Conservation (phyloP, 2,888 invertebrate genomes). For the Omphaloscelis lunosa region DNA sequence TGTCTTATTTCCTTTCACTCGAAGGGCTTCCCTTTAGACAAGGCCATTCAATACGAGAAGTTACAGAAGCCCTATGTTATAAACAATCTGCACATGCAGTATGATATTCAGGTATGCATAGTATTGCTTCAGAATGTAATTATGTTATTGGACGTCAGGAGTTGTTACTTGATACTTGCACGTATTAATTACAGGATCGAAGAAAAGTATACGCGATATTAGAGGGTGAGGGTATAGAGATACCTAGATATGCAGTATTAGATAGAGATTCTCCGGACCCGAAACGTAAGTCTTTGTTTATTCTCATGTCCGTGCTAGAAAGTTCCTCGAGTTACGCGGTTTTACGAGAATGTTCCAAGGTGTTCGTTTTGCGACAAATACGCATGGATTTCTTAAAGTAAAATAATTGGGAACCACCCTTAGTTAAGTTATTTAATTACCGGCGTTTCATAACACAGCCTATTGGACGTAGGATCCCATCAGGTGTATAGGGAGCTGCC, state of each 20-base stretch:
- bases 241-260: slow-evolving; percentile 99
- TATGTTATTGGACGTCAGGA: slow-evolving; percentile 42
- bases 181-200: slow-evolving; percentile 92
- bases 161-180: slow-evolving; percentile 41
- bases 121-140: background rate
- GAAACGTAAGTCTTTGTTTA: slow-evolving; percentile 92
- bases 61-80: slow-evolving; percentile 98
- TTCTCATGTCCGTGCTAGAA: slow-evolving; percentile 1
- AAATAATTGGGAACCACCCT: background rate
- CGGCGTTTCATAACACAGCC: background rate
- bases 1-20: slow-evolving; percentile 99
- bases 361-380: background rate
- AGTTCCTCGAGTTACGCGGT: slow-evolving; percentile 16
- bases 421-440: background rate
- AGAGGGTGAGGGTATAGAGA: slow-evolving; percentile 98
- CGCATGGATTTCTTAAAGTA: background rate
- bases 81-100: slow-evolving; percentile 99
- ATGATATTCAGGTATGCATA: slow-evolving; percentile 95
- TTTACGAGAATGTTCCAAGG: slow-evolving; percentile 17
- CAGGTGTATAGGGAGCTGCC: background rate
- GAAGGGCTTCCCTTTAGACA: slow-evolving; percentile 99
- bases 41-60: slow-evolving; percentile 98
- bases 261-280: slow-evolving; percentile 98
- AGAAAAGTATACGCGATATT: slow-evolving; percentile 98
- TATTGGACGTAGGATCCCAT: background rate